Conservation (phyloP, 2,113 vertebrate species). For the Phylloscopus whistleri region DNA sequence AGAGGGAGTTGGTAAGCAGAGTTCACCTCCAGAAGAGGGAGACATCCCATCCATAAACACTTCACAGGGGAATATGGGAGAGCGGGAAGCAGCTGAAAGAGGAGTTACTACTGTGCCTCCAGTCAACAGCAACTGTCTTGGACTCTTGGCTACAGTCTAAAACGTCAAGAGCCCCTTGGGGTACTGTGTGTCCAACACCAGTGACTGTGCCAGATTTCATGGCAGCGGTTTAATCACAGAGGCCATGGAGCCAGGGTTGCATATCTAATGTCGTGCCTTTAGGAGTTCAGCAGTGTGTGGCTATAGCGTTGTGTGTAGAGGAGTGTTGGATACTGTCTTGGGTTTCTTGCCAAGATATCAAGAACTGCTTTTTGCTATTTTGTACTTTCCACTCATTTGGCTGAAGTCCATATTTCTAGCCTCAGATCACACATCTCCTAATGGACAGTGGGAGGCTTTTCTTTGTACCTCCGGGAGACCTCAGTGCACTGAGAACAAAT, state of each 20-base stretch:
- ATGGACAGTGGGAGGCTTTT: neutral
- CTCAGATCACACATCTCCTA: neutral
- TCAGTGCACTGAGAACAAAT: neutral
- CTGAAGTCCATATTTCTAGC: neutral
- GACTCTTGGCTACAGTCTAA: neutral
- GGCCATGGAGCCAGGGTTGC: neutral
- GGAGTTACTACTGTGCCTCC: neutral
- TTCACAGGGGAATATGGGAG: neutral
- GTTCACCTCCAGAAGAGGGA: neutral
- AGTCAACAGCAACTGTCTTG: neutral
- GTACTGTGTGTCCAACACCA: neutral
- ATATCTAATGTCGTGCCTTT: neutral
- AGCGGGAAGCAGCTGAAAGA: neutral
- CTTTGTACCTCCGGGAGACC: neutral
- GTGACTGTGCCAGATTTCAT: neutral
- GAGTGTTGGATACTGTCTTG: neutral
- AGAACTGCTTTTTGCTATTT: neutral
- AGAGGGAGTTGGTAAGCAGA: neutral
- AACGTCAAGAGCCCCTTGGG: neutral
- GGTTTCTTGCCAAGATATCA: constrained; percentile 13
- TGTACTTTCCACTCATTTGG: neutral
- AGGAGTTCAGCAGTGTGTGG: neutral
- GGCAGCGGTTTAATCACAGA: neutral
- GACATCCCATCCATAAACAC: neutral
- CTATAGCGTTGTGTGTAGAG: rapidly evolving